Base-by-base conservation (phyloP, 2,888 invertebrate genomes). In the Acanthoscelides obtectus region DNA sequence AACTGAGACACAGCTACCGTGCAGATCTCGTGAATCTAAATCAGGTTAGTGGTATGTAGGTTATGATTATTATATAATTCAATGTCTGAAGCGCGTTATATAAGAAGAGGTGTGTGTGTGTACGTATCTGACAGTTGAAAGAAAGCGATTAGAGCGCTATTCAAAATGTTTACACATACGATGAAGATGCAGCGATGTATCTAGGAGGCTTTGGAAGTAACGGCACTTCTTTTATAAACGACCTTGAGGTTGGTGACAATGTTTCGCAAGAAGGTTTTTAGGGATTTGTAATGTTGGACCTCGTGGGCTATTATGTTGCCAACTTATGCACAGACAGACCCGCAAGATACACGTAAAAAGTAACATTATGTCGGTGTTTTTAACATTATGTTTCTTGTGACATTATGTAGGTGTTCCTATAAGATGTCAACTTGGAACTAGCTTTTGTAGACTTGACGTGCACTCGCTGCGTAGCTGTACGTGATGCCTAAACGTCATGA, bases 21-120 rank as follows among this genome's bases (percentile, higher is more conserved):
- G 12, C 17, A 1, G 45, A 12, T 45, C 45, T 45, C 45, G 45
- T 45, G 45, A 45, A 12, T 45, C 17, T 6, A 45, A 45, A 12
- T 45, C 68, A 68, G 22, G 22, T 67, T 27, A 25, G 20, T 67
- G 27, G 20, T 45, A 25, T 22, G 20, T 68, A 27, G 68, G 68
- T 68, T 68, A 68, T 68, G 68, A 45, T 19, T 68, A 27, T 68
- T 68, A 25, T 68, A 68, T 68, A 68, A 68, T 68, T 68, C 68
- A 68, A 25, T 68, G 68, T 68, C 68, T 68, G 19, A 22, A n/a
- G n/a, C 12, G 12, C 17, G 17, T 45, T 45, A 45, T 45, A 45
- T 45, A 45, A 45, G 12, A 45, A 45, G 45, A 45, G 12, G 5
- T 17, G 17, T 45, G 45, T 1, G 17, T 45, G 5, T 17, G 17